Conservation (phyloP, 2,797 vertebrate genomes). For the Muraenolepis orangiensis region DNA sequence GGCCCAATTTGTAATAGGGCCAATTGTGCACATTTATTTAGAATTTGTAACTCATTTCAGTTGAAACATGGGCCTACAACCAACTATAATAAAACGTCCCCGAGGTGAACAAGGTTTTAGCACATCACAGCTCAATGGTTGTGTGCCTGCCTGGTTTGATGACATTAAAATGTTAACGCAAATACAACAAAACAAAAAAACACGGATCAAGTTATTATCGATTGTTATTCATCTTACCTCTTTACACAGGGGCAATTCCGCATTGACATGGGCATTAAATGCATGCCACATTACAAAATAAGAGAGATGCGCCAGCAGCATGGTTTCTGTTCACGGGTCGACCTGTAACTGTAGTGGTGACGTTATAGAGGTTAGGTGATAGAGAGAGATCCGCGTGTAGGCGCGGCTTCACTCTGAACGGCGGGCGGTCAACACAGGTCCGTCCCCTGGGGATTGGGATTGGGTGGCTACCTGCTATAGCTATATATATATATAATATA, state of each 20-base stretch:
- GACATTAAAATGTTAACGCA: neutral
- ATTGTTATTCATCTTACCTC: conserved; percentile 67
- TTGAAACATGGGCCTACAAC: neutral
- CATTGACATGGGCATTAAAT: conserved; percentile 28
- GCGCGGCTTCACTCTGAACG: conserved; percentile 35
- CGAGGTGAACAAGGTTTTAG: neutral
- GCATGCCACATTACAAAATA: conserved; percentile 49
- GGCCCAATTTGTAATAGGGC: no score
- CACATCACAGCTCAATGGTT: neutral
- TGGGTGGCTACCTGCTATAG: conserved; percentile 30
- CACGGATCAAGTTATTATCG: neutral
- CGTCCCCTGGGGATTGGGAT: no score
- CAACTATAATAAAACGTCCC: neutral
- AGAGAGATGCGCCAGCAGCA: conserved; percentile 35
- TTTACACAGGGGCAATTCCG: conserved; percentile 76
- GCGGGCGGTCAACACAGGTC: conserved; percentile 10
- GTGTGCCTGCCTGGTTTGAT: no score
- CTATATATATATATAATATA: no score
- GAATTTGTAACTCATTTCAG: neutral
- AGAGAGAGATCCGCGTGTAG: conserved; percentile 28
- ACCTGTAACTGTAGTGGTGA: conserved; percentile 24
- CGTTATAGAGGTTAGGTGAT: no score
- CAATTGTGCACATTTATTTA: no score
- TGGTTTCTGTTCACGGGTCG: conserved; percentile 33
- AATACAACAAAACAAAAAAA: neutral